Percentiles rank a stretch among this genome's conserved stretches.
Conservation (phyloP, 64 coral and sea anemone genomes). For the Astreopora myriophthalma region DNA sequence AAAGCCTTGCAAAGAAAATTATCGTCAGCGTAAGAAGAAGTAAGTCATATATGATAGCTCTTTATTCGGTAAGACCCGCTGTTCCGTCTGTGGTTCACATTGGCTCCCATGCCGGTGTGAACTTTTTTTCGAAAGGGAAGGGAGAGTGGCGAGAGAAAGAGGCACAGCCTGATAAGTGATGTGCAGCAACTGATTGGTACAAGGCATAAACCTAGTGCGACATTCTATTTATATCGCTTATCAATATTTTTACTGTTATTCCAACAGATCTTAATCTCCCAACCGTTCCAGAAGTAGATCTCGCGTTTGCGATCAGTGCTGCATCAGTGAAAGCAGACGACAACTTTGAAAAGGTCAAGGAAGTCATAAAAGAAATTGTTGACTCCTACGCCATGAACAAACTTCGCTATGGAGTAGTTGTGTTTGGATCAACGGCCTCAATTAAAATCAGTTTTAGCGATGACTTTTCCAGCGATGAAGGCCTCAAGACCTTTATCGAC, state of each 20-base stretch:
- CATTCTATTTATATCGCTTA: neutral
- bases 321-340: slow-evolving; percentile 17
- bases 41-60: slow-evolving; percentile 9
- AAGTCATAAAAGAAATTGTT: slow-evolving; percentile 74
- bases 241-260: neutral
- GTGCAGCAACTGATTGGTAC: neutral
- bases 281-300: slow-evolving; percentile 60
- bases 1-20: slow-evolving; percentile 68
- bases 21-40: slow-evolving; percentile 69
- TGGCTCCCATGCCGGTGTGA: neutral
- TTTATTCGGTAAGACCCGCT: too few species aligned
- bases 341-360: slow-evolving; percentile 68
- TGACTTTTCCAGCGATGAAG: slow-evolving; percentile 28
- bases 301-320: slow-evolving; percentile 80
- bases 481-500: slow-evolving; percentile 52
- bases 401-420: slow-evolving; percentile 69
- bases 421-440: slow-evolving; percentile 62
- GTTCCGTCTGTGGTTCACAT: neutral
- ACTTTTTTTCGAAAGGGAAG: neutral
- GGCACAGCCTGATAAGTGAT: neutral
- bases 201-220: neutral
- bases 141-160: neutral
- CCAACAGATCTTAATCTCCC: slow-evolving; percentile 7
- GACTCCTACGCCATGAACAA: slow-evolving; percentile 69
- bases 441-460: slow-evolving; percentile 52